Base-by-base conservation (phyloP, 1,140 invertebrate species). In the Pectinophora gossypiella region DNA sequence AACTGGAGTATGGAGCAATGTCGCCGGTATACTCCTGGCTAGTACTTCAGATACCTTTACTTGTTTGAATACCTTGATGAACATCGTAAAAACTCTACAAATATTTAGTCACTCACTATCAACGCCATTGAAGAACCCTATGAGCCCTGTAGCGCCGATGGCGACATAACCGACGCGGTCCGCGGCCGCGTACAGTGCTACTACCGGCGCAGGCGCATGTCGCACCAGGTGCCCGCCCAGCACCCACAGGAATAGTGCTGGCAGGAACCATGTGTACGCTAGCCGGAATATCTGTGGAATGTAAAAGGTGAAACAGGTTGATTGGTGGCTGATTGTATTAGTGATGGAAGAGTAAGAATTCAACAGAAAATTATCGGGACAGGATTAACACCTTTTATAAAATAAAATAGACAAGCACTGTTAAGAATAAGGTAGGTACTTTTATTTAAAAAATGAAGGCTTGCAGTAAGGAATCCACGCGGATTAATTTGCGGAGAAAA, bases 151-250 rank as follows among this genome's bases (percentile, higher is more conserved):
- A 12, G 54, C 53, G 2, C 58, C 46, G 12, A 69, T 35, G 0
- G 55, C 12, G 6, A 22, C 35, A 54, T 67, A 72, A 10, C 67
- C 48, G 1, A 64, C 64, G 2, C 69, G 42, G 48, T 76, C 67
- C n/a, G 65, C 2, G 1, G 63, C 55, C 1, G 63, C 61, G 45
- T 64, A 76, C n/a, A 60, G 23, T 3, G 57, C 46, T 1, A 59
- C 20, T 18, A 35, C 15, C 5, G 48, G 51, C 6, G 51, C 35
- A 1, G 47, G 19, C 3, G 43, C 50, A 2, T 21, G 16, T 18
- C 48, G 53, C 18, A 72, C 13, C 7, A 56, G 45, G 49, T 65
- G 56, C 0, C 69, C 69, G 0, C 32, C 36, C n/a, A 54, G 15
- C 36, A 76, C 57, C 57, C 64, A 66, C 12, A 54, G 4, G n/a